Evolutionary conservation across 1,140 invertebrate species (phyloP).

Genomic region (Bombus sibiricus): DNA sequence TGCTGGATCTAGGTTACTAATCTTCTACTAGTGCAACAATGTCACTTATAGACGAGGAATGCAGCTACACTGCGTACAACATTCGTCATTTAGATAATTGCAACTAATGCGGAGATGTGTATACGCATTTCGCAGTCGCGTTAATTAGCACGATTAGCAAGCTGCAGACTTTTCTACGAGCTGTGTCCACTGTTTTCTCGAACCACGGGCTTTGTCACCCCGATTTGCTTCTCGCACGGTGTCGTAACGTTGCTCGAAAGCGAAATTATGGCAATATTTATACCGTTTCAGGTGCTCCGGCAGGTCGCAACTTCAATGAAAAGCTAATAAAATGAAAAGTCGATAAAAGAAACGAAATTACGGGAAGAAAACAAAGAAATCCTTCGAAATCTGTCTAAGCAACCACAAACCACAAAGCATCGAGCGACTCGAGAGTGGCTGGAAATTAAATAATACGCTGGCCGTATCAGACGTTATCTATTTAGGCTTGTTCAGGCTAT

Average conservation of each 20-base stretch:
- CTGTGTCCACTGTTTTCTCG: not conserved
- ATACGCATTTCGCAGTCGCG: not conserved
- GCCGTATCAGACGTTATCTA: slow-evolving; percentile 74
- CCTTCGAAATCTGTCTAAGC: not conserved
- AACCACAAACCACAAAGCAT: accelerated
- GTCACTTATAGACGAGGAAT: not conserved
- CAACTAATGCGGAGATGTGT: not conserved
- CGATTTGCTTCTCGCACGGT: not conserved
- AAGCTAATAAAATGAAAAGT: not conserved
- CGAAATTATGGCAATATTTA: too few relatives aligned
- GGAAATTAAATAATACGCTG: slow-evolving; percentile 69
- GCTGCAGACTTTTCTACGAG: not conserved
- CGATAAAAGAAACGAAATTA: not conserved
- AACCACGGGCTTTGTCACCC: not conserved
- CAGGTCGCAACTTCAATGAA: accelerated
- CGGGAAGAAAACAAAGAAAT: not conserved
- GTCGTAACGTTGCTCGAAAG: too few relatives aligned
- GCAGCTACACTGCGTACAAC: not conserved
- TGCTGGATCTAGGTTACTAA: slow-evolving; percentile 16
- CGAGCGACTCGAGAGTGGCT: slow-evolving; percentile 45
- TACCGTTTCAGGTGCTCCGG: accelerated
- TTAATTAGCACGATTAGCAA: not conserved
- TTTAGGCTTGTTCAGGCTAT: slow-evolving; percentile 73
- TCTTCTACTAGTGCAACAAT: not conserved
- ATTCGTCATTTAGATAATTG: slow-evolving; percentile 16